These are phyloP conservation scores for Diorhabda carinulata DNA, from an alignment of 1,140 invertebrate species.

Conservation along the genomic window DNA sequence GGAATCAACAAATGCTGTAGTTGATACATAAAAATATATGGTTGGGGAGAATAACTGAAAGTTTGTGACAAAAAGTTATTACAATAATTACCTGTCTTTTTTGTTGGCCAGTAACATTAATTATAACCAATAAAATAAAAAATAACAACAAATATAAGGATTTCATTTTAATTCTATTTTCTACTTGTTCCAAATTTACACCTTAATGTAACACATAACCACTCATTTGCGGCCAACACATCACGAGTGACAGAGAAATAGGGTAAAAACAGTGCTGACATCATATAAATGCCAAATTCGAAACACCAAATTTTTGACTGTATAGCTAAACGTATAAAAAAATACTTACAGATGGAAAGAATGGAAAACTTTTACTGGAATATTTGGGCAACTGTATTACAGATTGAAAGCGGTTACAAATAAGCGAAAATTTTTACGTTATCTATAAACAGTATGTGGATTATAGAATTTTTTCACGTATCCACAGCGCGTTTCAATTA, in stretches of 20 bases:
- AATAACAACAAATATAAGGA: conserved; percentile 1
- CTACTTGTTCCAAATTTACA: not conserved
- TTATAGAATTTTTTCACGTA: no score
- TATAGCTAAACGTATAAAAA: no score
- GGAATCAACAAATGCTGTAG: not conserved
- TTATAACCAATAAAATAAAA: not conserved
- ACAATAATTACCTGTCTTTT: conserved; percentile 2
- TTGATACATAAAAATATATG: not conserved
- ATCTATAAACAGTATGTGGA: no score
- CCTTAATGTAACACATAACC: not conserved
- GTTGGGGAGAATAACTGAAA: not conserved
- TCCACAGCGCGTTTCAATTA: no score
- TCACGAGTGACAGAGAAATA: not conserved
- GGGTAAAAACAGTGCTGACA: not conserved
- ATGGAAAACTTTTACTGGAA: no score
- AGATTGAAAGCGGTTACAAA: no score
- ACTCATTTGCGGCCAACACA: conserved; percentile 1
- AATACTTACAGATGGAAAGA: no score
- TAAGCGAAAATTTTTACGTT: no score
- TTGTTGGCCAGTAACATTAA: conserved; percentile 7
- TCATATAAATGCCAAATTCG: no score
- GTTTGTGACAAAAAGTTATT: not conserved
- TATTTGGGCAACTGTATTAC: no score
- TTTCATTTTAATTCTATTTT: not conserved
- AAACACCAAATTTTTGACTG: no score